Base-by-base conservation (phyloP, 2,113 vertebrate species). In the Triplophysa siluroides region DNA sequence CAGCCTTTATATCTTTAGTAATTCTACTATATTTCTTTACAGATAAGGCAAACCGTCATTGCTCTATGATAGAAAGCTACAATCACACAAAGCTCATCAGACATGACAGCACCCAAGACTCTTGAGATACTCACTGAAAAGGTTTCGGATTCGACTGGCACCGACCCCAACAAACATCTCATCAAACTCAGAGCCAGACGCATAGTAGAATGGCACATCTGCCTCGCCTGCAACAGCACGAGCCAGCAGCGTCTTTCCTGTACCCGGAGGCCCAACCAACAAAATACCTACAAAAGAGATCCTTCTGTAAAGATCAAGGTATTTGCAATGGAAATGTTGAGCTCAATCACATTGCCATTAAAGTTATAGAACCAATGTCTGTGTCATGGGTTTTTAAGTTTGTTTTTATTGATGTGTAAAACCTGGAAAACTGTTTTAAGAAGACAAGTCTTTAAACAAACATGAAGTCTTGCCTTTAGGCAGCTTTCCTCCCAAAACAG, bases 111-210 rank as follows among this genome's bases (percentile, higher is more conserved):
- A 41, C 47, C 64, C 63, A 63, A 43, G 4, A 52, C 21, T 18
- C 12, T 8, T 11, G 38, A 58, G 24, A 10, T 61, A 93, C 95
- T 18, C 89, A 99, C 98, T 93, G 85, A 99, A 99, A 8, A 99
- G 93, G 88, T 98, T 99, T 87, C 98, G 92, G 89, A 99, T 98
- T 70, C 97, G 96, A 83, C 98, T 98, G 14, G 97, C 98, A 89
- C 98, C 97, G 2, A 99, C 96, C 0, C 98, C 98, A 68, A 99
- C 97, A 85, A 99, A 99, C 98, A 99, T 98, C 90, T 99, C 97
- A 71, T 99, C 98, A 77, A 99, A 99, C 86, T 99, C 97, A 0
- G 98, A 99, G 8, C 97, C 97, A 0, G 97, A 98, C 1, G 97
- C 98, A 2, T 98, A 98, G 88, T 98, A 99, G 87, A 99, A 99